Evolutionary conservation across 2,113 vertebrate genomes (phyloP).

Genomic region (Coturnix japonica): DNA sequence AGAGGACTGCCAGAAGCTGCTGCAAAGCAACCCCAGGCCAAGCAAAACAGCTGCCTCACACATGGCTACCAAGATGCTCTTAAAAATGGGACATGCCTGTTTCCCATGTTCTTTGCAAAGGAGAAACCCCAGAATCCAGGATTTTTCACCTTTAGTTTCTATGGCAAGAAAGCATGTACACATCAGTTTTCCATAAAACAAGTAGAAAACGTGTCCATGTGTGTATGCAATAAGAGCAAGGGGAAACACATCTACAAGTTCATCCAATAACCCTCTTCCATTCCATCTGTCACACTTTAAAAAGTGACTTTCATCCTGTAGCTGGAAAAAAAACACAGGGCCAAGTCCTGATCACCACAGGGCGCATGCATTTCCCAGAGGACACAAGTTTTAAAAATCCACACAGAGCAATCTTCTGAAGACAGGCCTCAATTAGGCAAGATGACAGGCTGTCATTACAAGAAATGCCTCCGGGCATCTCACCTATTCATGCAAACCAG

Average conservation of each 20-base stretch:
- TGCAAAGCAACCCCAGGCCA: not conserved
- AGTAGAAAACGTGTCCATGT: not conserved
- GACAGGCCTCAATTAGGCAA: not conserved
- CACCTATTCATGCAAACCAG: not conserved
- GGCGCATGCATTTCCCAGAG: not conserved
- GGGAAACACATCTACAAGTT: not conserved
- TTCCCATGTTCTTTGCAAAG: not conserved
- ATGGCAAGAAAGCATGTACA: accelerated
- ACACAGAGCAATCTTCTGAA: not conserved
- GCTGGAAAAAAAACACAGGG: not conserved
- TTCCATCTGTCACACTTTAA: not conserved
- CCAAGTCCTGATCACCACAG: not conserved
- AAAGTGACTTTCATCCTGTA: not conserved
- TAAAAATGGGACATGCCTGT: not conserved
- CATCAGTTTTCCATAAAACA: not conserved
- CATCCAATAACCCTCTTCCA: not conserved
- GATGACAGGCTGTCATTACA: not conserved
- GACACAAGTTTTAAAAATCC: not conserved
- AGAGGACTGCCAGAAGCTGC: not conserved
- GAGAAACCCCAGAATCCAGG: not conserved
- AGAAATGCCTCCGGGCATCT: not conserved
- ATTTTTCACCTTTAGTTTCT: slow-evolving; percentile 4
- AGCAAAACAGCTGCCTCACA: not conserved
- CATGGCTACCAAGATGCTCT: not conserved
- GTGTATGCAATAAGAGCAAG: not conserved